These are phyloP conservation scores for Coenonympha glycerion DNA, from an alignment of 2,888 invertebrate species.

Conservation along the genomic window DNA sequence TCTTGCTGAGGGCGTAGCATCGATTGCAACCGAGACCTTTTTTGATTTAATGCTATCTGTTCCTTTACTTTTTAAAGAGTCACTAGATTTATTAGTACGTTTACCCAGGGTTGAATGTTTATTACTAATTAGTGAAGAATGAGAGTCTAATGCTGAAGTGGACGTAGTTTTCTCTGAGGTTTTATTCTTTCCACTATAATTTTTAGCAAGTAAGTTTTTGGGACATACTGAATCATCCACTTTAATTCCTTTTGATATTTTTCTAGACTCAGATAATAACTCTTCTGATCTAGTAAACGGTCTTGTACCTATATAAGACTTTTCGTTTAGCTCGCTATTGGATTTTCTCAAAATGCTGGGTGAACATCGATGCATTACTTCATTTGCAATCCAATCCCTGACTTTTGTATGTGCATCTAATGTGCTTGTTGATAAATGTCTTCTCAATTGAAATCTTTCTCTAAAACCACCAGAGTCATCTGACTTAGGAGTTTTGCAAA, in stretches of 20 bases:
- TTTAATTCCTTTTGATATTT: slow-evolving; percentile 42
- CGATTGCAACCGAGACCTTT: slow-evolving; percentile 85
- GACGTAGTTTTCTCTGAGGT: slow-evolving; percentile 69
- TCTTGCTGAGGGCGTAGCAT: slow-evolving; percentile 85
- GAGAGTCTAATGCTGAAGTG: slow-evolving; percentile 65
- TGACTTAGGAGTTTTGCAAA: slow-evolving; percentile 74
- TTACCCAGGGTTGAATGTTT: slow-evolving; percentile 50
- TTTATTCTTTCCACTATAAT: slow-evolving; percentile 45
- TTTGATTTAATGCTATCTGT: slow-evolving; percentile 71
- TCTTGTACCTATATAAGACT: slow-evolving; percentile 43
- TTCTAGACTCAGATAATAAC: slow-evolving; percentile 55
- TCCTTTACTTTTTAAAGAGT: slow-evolving; percentile 62
- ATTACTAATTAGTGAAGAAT: slow-evolving; percentile 58
- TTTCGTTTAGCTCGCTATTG: slow-evolving; percentile 54
- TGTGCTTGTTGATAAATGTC: slow-evolving; percentile 86
- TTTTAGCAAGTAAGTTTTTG: slow-evolving; percentile 41
- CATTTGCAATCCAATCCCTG: slow-evolving; percentile 89
- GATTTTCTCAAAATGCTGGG: slow-evolving; percentile 79
- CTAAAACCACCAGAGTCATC: slow-evolving; percentile 76
- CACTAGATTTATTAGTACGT: slow-evolving; percentile 57
- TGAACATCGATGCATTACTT: slow-evolving; percentile 83
- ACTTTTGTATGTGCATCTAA: slow-evolving; percentile 91
- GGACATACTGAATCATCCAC: slow-evolving; percentile 35
- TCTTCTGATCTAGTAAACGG: slow-evolving; percentile 68
- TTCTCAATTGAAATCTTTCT: slow-evolving; percentile 78